A percentile compares a stretch with the other conserved stretches of the same genome.
These are phyloP conservation scores for Cephus sareptanus DNA, from an alignment of 2,888 invertebrate genomes.

Conservation along the genomic window DNA sequence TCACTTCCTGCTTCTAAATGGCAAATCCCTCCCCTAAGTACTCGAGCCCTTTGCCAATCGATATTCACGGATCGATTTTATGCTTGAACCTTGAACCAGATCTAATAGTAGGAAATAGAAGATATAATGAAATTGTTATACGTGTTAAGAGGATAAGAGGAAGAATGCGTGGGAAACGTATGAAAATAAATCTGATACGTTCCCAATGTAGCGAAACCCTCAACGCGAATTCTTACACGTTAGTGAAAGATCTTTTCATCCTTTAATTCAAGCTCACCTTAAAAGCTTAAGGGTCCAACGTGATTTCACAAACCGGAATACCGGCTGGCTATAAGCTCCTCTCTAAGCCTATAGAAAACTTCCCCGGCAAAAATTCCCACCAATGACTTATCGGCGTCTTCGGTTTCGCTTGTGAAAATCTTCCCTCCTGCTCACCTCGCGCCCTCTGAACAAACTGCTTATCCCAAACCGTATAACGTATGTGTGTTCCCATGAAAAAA, in stretches of 20 bases:
- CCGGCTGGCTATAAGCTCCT: slow-evolving; percentile 14
- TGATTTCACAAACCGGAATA: slow-evolving; percentile 18
- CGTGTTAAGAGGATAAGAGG: background rate
- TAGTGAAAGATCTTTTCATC: background rate
- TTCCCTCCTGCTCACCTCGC: background rate
- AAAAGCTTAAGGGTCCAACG: slow-evolving; percentile 19
- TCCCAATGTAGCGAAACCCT: background rate
- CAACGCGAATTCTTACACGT: background rate
- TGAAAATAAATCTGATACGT: background rate
- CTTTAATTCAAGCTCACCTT: slow-evolving; percentile 2
- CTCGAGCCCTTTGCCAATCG: background rate
- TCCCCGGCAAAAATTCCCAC: slow-evolving; percentile 13
- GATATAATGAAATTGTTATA: background rate
- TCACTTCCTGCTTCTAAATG: slow-evolving; percentile 3
- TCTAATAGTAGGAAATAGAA: background rate
- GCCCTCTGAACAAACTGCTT: background rate
- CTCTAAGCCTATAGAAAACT: slow-evolving; percentile 16
- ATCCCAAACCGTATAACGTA: background rate
- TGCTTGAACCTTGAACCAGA: background rate
- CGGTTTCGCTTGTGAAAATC: background rate
- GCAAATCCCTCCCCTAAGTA: background rate
- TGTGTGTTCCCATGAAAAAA: background rate
- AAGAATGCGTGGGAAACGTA: background rate
- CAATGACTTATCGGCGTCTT: slow-evolving; percentile 19
- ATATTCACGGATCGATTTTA: background rate